Evolutionary conservation across 30 jellyfish, hydroid and myxozoan genomes (phyloP), one percentile per base, ranked within the genome.

Genomic region (Sanderia malayensis): DNA sequence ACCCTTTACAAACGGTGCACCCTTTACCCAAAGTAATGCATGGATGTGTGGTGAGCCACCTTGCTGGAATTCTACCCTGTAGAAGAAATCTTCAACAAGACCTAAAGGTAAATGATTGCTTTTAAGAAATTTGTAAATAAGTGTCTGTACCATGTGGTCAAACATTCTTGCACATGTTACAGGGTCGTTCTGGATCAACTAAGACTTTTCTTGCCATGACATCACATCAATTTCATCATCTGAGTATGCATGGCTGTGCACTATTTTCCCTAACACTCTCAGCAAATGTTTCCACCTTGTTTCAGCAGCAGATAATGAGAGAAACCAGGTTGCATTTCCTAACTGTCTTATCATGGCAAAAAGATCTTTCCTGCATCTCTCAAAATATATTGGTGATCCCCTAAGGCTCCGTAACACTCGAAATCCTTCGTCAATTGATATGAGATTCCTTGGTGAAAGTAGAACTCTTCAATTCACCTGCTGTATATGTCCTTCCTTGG

Each of bases 11-110:
- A 46, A 21, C 44, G 89, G 89, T 61, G 89, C 83, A 64, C 49
- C 34, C 55, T 77, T 65, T 15, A 65, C 49, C 89, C 89, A 77
- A n/a, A 77, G 60, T 26, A 77, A 47, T 13, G 83, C 78, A 53
- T 77, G 89, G 33, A 64, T 46, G 57, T 77, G 89, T 10, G 89
- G 83, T 61, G 85, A 61, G 45, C 83, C 89, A 23, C 89, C 29
- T 30, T 46, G 71, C 34, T 77, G 89, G 37, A 77, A 77, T 77
- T 77, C 83, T 26, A 77, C 67, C 46, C 73, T 31, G 79, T 26
- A 47, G 49, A 70, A 47, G 67, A 70, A 70, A 70, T 70, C 83
- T 19, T 26, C 25, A 17, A 70, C 74, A 21, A 13, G 27, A 25
- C 75, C 83, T 25, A 70, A 18, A 62, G 74, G 74, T 25, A 25